These are phyloP conservation scores for Scalopus aquaticus DNA, from an alignment of 2,113 vertebrate genomes.

Conservation along the genomic window DNA sequence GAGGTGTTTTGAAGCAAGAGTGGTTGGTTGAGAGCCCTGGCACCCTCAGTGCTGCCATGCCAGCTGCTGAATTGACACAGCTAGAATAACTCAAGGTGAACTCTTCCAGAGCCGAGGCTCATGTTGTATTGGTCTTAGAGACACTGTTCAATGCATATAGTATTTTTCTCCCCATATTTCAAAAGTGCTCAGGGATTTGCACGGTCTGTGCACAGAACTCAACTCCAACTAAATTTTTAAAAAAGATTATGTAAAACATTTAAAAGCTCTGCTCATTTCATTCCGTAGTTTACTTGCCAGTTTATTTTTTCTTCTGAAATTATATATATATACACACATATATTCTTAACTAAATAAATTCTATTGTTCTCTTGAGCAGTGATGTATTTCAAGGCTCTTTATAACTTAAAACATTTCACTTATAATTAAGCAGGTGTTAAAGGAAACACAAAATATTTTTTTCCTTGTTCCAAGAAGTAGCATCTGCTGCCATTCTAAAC, in stretches of 20 bases:
- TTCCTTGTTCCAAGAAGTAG: neutral
- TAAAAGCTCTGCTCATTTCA: neutral
- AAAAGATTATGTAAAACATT: neutral
- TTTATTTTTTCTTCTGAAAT: neutral
- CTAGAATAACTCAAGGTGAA: neutral
- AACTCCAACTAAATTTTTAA: neutral
- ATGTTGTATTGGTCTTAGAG: neutral
- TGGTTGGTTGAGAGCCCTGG: too few relatives aligned
- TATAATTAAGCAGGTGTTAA: neutral
- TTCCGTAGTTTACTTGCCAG: neutral
- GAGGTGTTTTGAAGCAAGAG: neutral
- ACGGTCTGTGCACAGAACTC: neutral
- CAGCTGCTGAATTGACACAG: neutral
- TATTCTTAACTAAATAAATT: neutral
- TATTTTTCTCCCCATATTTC: constrained; percentile 8
- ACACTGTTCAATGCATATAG: constrained; percentile 11
- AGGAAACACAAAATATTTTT: neutral
- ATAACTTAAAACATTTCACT: neutral
- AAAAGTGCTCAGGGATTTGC: neutral
- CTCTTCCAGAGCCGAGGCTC: neutral
- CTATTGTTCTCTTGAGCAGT: neutral
- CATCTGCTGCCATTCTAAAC: neutral
- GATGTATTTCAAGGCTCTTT: neutral
- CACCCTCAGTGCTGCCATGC: neutral
- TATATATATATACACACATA: neutral